Base-by-base conservation (phyloP, 2,113 vertebrate genomes). In the Forbesichthys agassizii region DNA sequence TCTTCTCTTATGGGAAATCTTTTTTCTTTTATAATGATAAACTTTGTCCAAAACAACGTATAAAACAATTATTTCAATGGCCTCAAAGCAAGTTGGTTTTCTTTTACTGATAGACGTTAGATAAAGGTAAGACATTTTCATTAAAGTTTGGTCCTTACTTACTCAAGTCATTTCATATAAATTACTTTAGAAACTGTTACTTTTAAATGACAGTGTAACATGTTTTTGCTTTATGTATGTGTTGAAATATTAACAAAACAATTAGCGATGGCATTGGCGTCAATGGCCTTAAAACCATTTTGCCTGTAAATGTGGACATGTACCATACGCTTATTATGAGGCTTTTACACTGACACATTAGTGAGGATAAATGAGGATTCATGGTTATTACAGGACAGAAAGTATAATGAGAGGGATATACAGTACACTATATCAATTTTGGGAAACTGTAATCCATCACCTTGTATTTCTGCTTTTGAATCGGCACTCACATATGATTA, bases 391-490 rank as follows among this genome's bases (percentile, higher is more conserved):
- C 47, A 71, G 16, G 71, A 72, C 57, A 27, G 20, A 61, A 3
- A 0, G 33, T 42, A 12, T 12, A 6, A 6, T 51, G 20, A 51
- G 7, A 48, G 70, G 55, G 9, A 68, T 27, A 27, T 27, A 27
- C 27, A 3, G 60, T 9, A 27, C 54, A 27, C 14, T 56, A 7
- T 13, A 3, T 48, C 13, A 11, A 61, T 53, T 4, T 3, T 58
- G 64, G 64, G 55, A 48, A 68, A 61, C 53, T 61, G 11, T 18
- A 6, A 1, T 69, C 47, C 47, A 75, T 80, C 69, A 73, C 27
- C 27, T 27, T 27, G 27, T 27, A 27, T 27, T 27, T 27, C 27
- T 27, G 27, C 27, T 27, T 27, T 27, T 27, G 27, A 27, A 27
- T 2, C 27, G 1, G 27, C 27, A 27, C 27, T 2, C 27, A 27